These are phyloP conservation scores for Malurus alboscapulatus DNA, from an alignment of 2,113 vertebrate species.

Conservation along the genomic window DNA sequence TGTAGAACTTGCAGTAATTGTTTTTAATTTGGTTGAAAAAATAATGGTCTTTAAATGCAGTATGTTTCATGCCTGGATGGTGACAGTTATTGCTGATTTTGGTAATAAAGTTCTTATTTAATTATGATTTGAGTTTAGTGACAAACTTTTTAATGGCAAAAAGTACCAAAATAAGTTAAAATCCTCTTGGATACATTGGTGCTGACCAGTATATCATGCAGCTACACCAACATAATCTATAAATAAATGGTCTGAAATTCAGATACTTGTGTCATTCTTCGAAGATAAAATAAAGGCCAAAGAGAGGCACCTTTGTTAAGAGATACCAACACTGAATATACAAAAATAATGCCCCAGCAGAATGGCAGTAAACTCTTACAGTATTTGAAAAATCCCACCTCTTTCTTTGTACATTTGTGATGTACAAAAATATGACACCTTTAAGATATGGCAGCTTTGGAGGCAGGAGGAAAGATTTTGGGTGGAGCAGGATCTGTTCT, in stretches of 20 bases:
- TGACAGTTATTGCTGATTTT: background rate
- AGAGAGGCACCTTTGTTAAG: background rate
- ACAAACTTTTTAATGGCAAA: background rate
- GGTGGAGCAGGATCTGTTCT: background rate
- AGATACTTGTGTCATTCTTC: background rate
- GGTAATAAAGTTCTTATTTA: background rate
- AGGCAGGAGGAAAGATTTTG: background rate
- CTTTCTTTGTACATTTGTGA: background rate
- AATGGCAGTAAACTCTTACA: accelerated
- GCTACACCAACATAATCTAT: background rate
- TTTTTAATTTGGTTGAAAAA: background rate
- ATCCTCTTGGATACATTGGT: background rate
- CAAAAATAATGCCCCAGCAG: background rate
- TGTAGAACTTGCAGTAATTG: background rate
- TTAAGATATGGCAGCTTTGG: background rate
- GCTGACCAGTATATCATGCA: background rate
- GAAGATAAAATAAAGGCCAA: background rate
- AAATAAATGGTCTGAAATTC: background rate
- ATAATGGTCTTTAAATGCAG: background rate
- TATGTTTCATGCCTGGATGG: background rate
- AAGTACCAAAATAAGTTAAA: background rate
- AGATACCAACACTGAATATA: background rate
- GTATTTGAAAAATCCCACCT: background rate
- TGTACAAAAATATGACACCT: background rate
- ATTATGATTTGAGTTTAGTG: background rate